Evolutionary conservation across 2,113 vertebrate genomes (phyloP).

Genomic region (Tupaia tana): DNA sequence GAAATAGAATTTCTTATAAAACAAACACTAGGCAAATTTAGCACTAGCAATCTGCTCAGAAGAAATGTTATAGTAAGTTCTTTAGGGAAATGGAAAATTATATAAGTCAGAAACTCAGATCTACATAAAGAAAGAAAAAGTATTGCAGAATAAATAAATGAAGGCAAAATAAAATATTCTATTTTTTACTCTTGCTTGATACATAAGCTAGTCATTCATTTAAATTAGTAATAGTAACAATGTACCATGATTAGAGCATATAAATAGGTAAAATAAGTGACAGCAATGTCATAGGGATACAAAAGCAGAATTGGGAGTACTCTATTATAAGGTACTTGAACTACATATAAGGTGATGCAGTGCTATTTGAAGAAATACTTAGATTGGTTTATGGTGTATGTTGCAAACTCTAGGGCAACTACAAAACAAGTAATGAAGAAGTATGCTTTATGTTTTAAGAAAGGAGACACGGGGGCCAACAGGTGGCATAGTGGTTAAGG

Average conservation of each 20-base stretch:
- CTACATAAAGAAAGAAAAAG: not conserved
- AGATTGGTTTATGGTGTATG: not conserved
- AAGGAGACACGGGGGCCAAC: not conserved
- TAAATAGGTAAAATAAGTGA: not conserved
- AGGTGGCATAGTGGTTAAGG: no score
- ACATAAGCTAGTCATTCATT: not conserved
- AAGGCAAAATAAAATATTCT: not conserved
- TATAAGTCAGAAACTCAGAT: not conserved
- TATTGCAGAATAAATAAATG: not conserved
- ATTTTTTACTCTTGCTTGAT: not conserved
- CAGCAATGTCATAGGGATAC: not conserved
- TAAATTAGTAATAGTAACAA: not conserved
- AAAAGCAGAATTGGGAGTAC: not conserved
- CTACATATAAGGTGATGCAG: not conserved
- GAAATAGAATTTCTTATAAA: not conserved
- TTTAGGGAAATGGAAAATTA: not conserved
- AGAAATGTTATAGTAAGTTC: not conserved
- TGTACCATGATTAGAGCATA: not conserved
- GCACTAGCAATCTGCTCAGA: not conserved
- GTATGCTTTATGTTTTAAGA: not conserved
- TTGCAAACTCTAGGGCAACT: not conserved
- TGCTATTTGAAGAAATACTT: not conserved
- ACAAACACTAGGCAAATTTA: not conserved
- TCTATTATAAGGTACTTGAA: not conserved
- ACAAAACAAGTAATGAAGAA: slow-evolving; percentile 1